Base-by-base conservation (phyloP, 2,797 vertebrate genomes). In the Dryobates pubescens region DNA sequence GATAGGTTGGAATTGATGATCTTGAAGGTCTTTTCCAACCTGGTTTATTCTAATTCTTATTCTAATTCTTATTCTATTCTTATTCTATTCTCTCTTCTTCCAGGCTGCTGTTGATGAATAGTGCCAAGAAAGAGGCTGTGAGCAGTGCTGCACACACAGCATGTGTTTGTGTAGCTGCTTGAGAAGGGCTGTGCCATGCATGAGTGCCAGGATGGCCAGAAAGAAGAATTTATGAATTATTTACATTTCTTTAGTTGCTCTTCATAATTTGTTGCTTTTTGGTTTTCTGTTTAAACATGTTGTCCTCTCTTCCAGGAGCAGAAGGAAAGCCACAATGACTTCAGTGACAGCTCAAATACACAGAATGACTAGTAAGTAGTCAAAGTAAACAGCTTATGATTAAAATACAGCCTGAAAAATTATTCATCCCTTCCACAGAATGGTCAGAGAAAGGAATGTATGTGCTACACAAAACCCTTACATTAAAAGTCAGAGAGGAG, bases 371-470 rank as follows among this genome's bases (percentile, higher is more conserved):
- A 20, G 81, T 72, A 88, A 92, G 73, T 74, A 94, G 86, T 80
- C 59, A 82, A 91, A 94, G 82, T 85, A 93, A 94, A 93, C 88
- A 95, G 88, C 54, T 85, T 79, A 32, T 6, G 62, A 80, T 32
- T 63, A 72, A 88, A 91, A 80, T 10, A 17, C 15, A 75, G 90
- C 23, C 75, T 68, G 88, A 65, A 80, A 57, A 85, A 91, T 80
- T 92, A 65, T 90, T 91, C 74, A 80, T 77, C 69, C 43, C n/a
- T 62, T 85, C 75, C 62, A 43, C 79, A 74, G 85, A 82, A 47
- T 0, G 43, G 38, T 77, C 32, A 51, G 24, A 62, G 59, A 84
- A 51, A 82, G 30, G 43, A 30, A 51, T 68, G 62, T 74, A 27
- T 72, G 13, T 77, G 91, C 45, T 51, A 38, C 26, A 69, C 62